Percentiles rank a stretch among this genome's conserved stretches.
Evolutionary conservation across 2,888 invertebrate species (phyloP).

Genomic region (Meta bourneti): DNA sequence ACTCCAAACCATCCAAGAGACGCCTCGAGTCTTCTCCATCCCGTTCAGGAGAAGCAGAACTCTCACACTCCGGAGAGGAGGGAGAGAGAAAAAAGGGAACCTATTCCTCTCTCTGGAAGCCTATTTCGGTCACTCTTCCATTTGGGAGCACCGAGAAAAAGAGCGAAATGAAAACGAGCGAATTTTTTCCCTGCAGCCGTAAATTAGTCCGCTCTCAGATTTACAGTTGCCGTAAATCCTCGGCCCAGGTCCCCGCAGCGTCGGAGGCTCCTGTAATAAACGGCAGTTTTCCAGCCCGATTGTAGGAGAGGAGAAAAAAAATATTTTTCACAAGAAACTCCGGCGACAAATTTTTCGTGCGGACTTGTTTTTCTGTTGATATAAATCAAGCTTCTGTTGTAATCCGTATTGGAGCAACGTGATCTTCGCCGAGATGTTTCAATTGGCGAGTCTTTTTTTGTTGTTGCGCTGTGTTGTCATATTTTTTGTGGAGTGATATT

Average conservation of each 20-base stretch:
- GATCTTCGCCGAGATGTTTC: slow-evolving; percentile 61
- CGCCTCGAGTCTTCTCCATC: slow-evolving; percentile 12
- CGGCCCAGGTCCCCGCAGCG: slow-evolving; percentile 54
- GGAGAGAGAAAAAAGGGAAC: slow-evolving; percentile 17
- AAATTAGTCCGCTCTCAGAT: slow-evolving; percentile 74
- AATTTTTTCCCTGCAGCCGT: slow-evolving; percentile 71
- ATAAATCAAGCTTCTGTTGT: slow-evolving; percentile 68
- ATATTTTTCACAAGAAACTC: background rate
- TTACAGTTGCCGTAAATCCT: slow-evolving; percentile 75
- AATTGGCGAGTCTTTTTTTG: slow-evolving; percentile 41
- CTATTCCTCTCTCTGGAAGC: slow-evolving; percentile 30
- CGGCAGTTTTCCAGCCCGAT: slow-evolving; percentile 60
- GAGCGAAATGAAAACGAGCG: slow-evolving; percentile 37
- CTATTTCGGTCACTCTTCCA: slow-evolving; percentile 72
- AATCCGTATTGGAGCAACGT: slow-evolving; percentile 46
- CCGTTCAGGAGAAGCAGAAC: background rate
- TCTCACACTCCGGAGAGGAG: background rate
- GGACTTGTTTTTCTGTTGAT: slow-evolving; percentile 53
- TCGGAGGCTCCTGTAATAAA: slow-evolving; percentile 74
- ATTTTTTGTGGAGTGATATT: slow-evolving; percentile 41
- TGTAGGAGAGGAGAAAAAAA: slow-evolving; percentile 35
- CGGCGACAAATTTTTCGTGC: slow-evolving; percentile 74
- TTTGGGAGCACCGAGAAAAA: slow-evolving; percentile 36
- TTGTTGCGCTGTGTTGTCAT: slow-evolving; percentile 21
- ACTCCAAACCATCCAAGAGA: slow-evolving; percentile 8